These are phyloP conservation scores for Lordiphosa stackelbergi DNA, from an alignment of 1,140 invertebrate genomes.

Conservation along the genomic window DNA sequence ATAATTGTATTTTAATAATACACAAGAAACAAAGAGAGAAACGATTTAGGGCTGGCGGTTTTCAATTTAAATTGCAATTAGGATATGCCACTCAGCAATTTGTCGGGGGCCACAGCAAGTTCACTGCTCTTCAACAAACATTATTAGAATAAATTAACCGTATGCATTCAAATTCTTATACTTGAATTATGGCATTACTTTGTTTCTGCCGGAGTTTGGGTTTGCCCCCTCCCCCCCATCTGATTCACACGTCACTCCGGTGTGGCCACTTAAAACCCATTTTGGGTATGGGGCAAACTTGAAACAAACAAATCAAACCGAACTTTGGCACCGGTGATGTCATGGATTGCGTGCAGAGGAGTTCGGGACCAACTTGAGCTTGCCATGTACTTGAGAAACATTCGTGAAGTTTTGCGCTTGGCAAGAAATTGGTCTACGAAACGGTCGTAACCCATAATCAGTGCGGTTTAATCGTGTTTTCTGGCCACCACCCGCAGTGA, in stretches of 20 bases:
- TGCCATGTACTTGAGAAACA: constrained; percentile 25
- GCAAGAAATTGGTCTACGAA: constrained; percentile 36
- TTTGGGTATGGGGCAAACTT: constrained; percentile 13
- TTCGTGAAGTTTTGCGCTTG: constrained; percentile 37
- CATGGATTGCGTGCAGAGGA: constrained; percentile 70
- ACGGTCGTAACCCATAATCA: constrained; percentile 62
- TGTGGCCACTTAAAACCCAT: constrained; percentile 5
- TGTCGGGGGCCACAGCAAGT: constrained; percentile 10
- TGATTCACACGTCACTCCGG: neutral
- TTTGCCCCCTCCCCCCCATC: neutral
- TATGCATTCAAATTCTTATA: constrained; percentile 18
- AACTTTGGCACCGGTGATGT: constrained; percentile 49
- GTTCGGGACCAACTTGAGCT: constrained; percentile 19
- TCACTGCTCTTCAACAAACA: constrained; percentile 28
- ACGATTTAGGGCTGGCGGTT: constrained; percentile 27
- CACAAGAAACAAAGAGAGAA: constrained; percentile 15
- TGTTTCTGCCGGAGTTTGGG: no score
- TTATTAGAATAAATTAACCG: constrained; percentile 30
- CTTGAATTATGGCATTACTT: neutral
- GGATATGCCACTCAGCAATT: constrained; percentile 37
- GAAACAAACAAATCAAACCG: constrained; percentile 8
- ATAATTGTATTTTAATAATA: constrained; percentile 53
- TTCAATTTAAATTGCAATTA: constrained; percentile 49
- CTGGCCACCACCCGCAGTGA: constrained; percentile 19
- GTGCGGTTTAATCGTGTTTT: constrained; percentile 47